Evolutionary conservation across 2,888 invertebrate genomes (phyloP).

Genomic region (Stictocephala bisonia): DNA sequence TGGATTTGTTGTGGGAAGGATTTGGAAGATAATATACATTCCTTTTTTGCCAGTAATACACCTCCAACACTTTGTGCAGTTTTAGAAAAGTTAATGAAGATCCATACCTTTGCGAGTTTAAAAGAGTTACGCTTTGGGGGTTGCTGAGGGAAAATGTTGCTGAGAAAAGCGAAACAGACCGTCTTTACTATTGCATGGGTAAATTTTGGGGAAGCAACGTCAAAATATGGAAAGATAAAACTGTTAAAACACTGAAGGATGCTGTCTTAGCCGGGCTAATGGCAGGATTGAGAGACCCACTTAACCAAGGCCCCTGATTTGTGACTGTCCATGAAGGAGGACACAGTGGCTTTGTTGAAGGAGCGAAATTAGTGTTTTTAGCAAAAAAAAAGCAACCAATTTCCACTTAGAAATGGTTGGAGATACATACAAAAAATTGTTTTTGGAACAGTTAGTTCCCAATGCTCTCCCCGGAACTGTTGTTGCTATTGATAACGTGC

Average conservation of each 20-base stretch:
- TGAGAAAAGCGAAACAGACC: too few species aligned
- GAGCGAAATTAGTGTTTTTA: too few species aligned
- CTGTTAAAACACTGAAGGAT: slow-evolving; percentile 7
- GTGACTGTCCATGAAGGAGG: slow-evolving; percentile 2
- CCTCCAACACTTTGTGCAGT: too few species aligned
- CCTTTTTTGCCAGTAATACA: too few species aligned
- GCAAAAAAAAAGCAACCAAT: neutral
- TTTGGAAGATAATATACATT: too few species aligned
- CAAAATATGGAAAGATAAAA: slow-evolving; percentile 12
- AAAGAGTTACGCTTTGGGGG: too few species aligned
- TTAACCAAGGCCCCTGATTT: neutral
- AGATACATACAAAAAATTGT: neutral
- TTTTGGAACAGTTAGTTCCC: neutral
- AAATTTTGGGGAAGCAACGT: slow-evolving; percentile 1
- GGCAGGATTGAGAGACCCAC: neutral
- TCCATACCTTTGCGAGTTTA: too few species aligned
- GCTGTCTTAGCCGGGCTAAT: neutral
- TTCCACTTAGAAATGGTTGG: neutral
- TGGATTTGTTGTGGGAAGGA: too few species aligned
- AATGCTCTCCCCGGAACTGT: neutral
- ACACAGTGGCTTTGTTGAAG: neutral
- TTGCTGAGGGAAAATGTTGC: too few species aligned
- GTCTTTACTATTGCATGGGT: too few species aligned
- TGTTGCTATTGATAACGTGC: neutral
- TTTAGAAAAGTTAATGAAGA: too few species aligned